Evolutionary conservation across 1,140 invertebrate genomes (phyloP).

Genomic region (Manduca sexta): DNA sequence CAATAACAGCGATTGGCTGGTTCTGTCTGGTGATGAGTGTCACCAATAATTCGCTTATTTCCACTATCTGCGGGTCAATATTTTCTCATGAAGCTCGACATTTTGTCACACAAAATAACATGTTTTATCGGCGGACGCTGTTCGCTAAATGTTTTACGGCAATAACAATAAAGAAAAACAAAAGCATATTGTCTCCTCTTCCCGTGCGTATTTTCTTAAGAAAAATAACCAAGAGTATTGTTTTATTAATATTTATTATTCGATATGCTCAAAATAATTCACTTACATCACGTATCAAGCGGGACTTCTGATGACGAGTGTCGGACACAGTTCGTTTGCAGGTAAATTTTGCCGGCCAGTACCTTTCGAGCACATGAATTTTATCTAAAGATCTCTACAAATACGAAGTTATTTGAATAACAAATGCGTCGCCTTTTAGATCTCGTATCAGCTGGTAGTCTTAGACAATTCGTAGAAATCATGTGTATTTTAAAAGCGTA

Average conservation of each 20-base stretch:
- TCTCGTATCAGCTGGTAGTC: background rate
- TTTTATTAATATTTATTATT: constrained; percentile 71
- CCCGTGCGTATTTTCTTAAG: constrained; percentile 53
- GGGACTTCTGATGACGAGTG: too few species aligned
- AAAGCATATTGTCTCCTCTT: constrained; percentile 64
- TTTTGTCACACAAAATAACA: constrained; percentile 72
- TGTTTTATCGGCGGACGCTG: constrained; percentile 58
- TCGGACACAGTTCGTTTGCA: too few species aligned
- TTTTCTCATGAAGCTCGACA: constrained; percentile 69
- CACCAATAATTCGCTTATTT: constrained; percentile 64
- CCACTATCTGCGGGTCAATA: constrained; percentile 69
- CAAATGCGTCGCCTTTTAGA: background rate
- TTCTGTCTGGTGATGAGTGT: constrained; percentile 35
- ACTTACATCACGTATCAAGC: background rate
- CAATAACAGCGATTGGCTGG: constrained; percentile 15
- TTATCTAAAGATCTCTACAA: constrained; percentile 11
- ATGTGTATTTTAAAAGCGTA: too few species aligned
- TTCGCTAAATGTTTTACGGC: constrained; percentile 69
- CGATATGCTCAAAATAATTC: constrained; percentile 48
- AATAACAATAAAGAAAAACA: constrained; percentile 72
- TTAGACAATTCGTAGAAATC: background rate
- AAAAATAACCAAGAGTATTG: constrained; percentile 55
- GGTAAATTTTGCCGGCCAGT: constrained; percentile 2
- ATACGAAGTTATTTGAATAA: too few species aligned
- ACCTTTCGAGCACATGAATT: constrained; percentile 12